These are phyloP conservation scores for Ataeniobius toweri DNA, from an alignment of 2,797 vertebrate genomes.

Conservation along the genomic window DNA sequence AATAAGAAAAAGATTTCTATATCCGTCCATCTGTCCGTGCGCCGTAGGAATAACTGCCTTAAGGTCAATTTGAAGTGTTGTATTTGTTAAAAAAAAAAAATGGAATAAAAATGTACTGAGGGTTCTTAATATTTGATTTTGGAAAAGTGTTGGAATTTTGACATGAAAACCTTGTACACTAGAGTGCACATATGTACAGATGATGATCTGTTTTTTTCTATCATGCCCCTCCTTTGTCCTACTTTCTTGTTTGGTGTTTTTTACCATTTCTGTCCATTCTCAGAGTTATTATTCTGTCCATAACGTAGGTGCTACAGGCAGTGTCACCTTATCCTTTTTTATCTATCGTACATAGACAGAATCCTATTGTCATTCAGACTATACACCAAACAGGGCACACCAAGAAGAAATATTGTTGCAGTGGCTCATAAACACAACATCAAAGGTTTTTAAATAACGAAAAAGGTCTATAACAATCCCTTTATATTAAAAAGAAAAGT, in stretches of 20 bases:
- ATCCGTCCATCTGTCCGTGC: not conserved
- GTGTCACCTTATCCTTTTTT: conserved; percentile 13
- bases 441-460: not conserved
- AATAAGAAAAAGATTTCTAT: not conserved
- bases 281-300: conserved; percentile 5
- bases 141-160: not conserved
- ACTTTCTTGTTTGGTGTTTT: conserved; percentile 2
- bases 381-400: not conserved
- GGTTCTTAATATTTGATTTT: not conserved
- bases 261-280: conserved; percentile 7
- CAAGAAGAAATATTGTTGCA: not conserved
- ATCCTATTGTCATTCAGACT: conserved; percentile 1
- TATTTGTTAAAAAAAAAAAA: not conserved
- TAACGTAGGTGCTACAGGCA: conserved; percentile 37
- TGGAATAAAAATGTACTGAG: not conserved
- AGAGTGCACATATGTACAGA: not conserved
- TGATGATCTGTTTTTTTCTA: not conserved
- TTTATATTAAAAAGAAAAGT: not conserved
- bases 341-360: conserved; percentile 16
- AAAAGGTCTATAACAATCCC: not conserved
- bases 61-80: not conserved
- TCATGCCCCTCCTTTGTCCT: not conserved
- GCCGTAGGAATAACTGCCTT: no score
- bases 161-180: not conserved
- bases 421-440: not conserved